phyloP scores from a whole-genome alignment of 2,797 vertebrate species.

The Cirrhinus mrigala region DNA sequence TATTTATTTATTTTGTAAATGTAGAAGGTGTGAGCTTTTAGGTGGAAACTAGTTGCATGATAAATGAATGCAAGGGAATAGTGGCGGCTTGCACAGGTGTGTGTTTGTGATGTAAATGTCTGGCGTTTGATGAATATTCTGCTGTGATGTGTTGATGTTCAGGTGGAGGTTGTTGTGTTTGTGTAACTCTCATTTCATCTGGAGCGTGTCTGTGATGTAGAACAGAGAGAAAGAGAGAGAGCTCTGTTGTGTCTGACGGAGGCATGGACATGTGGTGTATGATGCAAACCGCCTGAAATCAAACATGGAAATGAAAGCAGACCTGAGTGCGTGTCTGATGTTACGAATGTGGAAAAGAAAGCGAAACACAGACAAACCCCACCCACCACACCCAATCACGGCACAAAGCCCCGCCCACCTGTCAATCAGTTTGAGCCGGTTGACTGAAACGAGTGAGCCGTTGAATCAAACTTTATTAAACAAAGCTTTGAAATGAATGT shows the following conservation, averaged over 20 bases:
- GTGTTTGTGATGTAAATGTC: slow-evolving; percentile 2
- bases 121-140: slow-evolving; percentile 20
- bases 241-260: neutral
- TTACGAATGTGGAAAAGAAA: neutral
- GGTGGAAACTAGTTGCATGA: neutral
- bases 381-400: neutral
- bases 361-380: neutral
- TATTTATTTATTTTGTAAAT: neutral
- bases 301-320: neutral
- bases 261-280: neutral
- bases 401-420: neutral
- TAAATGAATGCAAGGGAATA: too few relatives aligned
- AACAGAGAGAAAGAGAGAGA: neutral
- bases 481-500: neutral
- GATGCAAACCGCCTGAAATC: slow-evolving; percentile 35
- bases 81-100: neutral
- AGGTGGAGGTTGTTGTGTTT: slow-evolving; percentile 16
- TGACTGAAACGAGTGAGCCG: neutral
- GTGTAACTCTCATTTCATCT: neutral
- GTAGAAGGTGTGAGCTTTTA: neutral
- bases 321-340: neutral
- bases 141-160: neutral
- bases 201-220: neutral
- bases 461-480: neutral
- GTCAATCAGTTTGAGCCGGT: neutral